Conservation (phyloP, 2,113 vertebrate genomes). For the Malurus elegans region DNA sequence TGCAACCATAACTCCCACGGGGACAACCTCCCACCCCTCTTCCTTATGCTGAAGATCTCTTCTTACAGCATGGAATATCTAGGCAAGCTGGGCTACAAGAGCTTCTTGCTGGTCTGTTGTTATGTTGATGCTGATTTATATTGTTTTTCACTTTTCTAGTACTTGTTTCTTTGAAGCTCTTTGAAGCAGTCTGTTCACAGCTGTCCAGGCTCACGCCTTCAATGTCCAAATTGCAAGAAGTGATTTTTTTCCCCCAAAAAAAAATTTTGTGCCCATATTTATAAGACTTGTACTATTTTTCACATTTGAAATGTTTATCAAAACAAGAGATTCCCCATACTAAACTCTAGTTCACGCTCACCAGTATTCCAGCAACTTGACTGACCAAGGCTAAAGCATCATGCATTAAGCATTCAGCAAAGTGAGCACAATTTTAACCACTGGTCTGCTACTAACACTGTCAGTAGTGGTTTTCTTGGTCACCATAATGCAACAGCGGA, state of each 20-base stretch:
- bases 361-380: not conserved
- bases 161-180: not conserved
- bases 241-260: not conserved
- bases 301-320: not conserved
- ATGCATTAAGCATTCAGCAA: accelerated
- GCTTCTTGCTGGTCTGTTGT: not conserved
- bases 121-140: not conserved
- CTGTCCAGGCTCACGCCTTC: not conserved
- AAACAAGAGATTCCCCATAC: not conserved
- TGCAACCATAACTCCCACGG: accelerated
- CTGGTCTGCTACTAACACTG: not conserved
- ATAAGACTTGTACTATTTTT: not conserved
- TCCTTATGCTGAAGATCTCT: not conserved
- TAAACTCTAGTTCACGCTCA: not conserved
- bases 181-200: not conserved
- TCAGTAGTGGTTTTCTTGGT: not conserved
- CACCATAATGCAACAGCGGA: not conserved
- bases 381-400: not conserved
- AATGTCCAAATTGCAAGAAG: not conserved
- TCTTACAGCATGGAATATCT: not conserved
- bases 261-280: not conserved
- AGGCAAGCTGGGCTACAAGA: not conserved
- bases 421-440: not conserved
- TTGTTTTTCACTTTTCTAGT: not conserved
- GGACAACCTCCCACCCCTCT: not conserved